phyloP scores from a whole-genome alignment of 2,888 invertebrate species.

The Protonemura montana region DNA sequence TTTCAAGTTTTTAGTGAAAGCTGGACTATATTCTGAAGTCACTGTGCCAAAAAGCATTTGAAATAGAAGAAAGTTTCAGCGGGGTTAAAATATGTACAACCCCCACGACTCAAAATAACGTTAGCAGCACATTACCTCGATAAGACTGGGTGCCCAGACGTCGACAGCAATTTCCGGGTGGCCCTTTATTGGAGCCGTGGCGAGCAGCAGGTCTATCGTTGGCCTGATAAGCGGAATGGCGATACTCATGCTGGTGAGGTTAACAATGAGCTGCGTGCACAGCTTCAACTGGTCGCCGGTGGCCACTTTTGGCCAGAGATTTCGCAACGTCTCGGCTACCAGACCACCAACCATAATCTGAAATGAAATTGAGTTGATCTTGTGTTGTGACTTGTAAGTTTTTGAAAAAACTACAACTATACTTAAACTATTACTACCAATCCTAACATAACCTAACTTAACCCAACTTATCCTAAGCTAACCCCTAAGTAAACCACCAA shows the following conservation, averaged over 20 bases:
- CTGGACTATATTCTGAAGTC: too few relatives aligned
- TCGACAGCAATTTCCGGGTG: constrained; percentile 40
- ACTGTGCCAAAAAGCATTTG: too few relatives aligned
- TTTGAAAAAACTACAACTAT: too few relatives aligned
- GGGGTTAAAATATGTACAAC: too few relatives aligned
- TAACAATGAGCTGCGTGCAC: constrained; percentile 52
- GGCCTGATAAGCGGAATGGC: constrained; percentile 52
- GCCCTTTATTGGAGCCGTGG: constrained; percentile 50
- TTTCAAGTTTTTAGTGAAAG: too few relatives aligned
- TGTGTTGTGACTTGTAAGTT: too few relatives aligned
- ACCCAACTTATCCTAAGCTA: too few relatives aligned
- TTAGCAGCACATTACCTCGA: constrained; percentile 28
- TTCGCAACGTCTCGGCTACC: constrained; percentile 61
- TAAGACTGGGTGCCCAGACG: constrained; percentile 21
- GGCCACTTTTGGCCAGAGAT: constrained; percentile 57
- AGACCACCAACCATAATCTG: constrained; percentile 56
- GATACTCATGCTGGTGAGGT: constrained; percentile 50
- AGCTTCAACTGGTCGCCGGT: constrained; percentile 52
- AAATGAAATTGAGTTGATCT: constrained; percentile 54
- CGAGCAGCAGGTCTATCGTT: constrained; percentile 55
- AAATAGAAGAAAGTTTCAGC: too few relatives aligned
- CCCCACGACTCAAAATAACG: too few relatives aligned
- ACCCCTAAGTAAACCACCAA: too few relatives aligned
- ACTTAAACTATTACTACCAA: too few relatives aligned
- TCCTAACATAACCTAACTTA: too few relatives aligned